Base-by-base conservation (phyloP, 2,888 invertebrate species). In the Sminthurinus aureus region DNA sequence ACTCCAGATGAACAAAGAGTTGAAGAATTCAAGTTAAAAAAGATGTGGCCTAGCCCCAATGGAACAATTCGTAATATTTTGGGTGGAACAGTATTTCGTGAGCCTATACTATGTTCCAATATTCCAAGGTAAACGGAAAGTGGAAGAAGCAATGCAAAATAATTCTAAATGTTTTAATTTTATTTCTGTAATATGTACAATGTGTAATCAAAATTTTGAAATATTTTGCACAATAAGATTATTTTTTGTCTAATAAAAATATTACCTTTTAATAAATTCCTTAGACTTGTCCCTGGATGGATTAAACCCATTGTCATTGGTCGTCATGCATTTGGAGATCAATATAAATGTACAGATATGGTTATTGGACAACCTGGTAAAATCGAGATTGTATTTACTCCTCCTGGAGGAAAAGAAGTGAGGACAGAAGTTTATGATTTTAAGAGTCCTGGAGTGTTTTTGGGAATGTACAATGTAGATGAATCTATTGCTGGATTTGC, bases 1-100 rank as follows among this genome's bases (percentile, higher is more conserved):
- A 99, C 99, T 0, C 98, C 99, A 0, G 99, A 99, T 91, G 99
- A 99, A 91, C 95, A 96, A 66, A 93, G 99, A 90, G 98, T 99
- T 0, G 82, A 89, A 90, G 92, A 92, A 88, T 93, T 92, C 89
- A 91, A 91, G 76, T 89, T 92, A 87, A 91, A 90, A 38, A 13
- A 74, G 50, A 74, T 74, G 74, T 74, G 74, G 74, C 26, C 90
- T 85, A 92, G 92, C 2, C 92, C 92, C 22, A 92, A 92, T 89
- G 92, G 92, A 83, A 93, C 92, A 1, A 93, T 92, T 87, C 89
- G 92, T 79, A 92, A 92, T 89, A 92, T 92, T 85, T 24, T 78
- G 8, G 91, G 92, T 78, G 92, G 92, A 76, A 92, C 92, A 11
- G 92, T 92, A 75, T 92, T 92, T 89, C 89, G 92, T 26, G 92